A percentile compares a stretch with the other conserved stretches of the same genome.
phyloP scores from a whole-genome alignment of 2,797 vertebrate genomes.

The Phyllotis vaccarum region DNA sequence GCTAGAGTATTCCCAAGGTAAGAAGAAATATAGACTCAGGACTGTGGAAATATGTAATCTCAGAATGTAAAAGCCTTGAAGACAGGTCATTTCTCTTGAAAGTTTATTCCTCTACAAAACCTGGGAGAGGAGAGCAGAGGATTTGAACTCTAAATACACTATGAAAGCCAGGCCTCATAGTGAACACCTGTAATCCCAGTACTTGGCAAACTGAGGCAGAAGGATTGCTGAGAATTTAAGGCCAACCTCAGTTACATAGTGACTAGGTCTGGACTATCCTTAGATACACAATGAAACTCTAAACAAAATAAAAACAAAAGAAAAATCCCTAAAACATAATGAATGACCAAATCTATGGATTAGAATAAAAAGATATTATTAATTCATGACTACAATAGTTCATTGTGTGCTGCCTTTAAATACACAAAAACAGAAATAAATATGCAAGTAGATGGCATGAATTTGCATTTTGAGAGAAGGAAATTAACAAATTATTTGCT shows the following conservation, averaged over 20 bases:
- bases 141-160: slow-evolving; percentile 13
- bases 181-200: neutral
- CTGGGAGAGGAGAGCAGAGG: neutral
- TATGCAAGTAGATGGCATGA: neutral
- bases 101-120: neutral
- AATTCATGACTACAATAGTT: neutral
- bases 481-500: neutral
- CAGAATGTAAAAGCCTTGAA: neutral
- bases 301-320: neutral
- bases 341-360: neutral
- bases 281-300: neutral
- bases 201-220: neutral
- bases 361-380: neutral
- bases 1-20: neutral
- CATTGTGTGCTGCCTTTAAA: neutral
- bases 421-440: neutral
- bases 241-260: neutral
- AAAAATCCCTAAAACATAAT: neutral
- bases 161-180: neutral
- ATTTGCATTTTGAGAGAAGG: slow-evolving; percentile 19
- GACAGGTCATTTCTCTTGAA: slow-evolving; percentile 43
- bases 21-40: slow-evolving; percentile 20
- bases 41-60: slow-evolving; percentile 17
- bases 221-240: neutral
- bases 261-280: neutral